Evolutionary conservation across 2,113 vertebrate genomes (phyloP).

Genomic region (Puffinus mauretanicus): DNA sequence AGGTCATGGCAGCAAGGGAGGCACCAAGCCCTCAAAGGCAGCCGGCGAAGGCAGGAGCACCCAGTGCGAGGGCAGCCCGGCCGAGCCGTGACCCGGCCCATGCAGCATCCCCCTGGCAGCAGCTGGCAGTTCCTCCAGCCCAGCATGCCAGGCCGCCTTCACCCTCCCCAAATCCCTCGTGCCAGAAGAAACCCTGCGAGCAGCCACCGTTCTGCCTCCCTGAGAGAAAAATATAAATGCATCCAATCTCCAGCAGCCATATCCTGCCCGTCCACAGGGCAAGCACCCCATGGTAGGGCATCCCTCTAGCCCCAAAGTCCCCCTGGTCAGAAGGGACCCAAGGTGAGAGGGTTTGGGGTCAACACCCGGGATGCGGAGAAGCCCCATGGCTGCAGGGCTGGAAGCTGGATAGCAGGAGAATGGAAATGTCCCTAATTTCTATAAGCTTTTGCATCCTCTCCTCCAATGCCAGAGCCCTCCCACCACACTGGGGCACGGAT

Average conservation of each 20-base stretch:
- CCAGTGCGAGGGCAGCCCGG: accelerated
- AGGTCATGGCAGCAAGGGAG: accelerated
- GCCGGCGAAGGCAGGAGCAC: neutral
- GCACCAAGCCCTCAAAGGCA: neutral
- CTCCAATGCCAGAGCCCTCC: neutral
- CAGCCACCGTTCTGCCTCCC: neutral
- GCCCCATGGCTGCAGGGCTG: accelerated
- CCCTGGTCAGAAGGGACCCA: accelerated
- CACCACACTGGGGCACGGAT: accelerated
- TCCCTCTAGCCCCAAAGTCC: neutral
- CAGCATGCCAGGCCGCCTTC: neutral
- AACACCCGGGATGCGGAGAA: accelerated
- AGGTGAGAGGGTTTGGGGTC: neutral
- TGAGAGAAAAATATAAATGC: neutral
- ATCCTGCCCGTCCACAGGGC: accelerated
- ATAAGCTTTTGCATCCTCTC: neutral
- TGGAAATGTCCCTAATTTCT: neutral
- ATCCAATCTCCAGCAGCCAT: accelerated
- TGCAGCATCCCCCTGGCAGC: neutral
- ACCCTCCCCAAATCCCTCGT: neutral
- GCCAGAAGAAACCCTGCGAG: neutral
- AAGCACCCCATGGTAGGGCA: accelerated
- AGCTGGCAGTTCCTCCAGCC: neutral
- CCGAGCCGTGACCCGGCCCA: accelerated
- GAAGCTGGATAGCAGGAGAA: neutral